Percentiles rank a stretch among this genome's conserved stretches.
Conservation (phyloP, 1,140 invertebrate species). For the Antheraea pernyi region DNA sequence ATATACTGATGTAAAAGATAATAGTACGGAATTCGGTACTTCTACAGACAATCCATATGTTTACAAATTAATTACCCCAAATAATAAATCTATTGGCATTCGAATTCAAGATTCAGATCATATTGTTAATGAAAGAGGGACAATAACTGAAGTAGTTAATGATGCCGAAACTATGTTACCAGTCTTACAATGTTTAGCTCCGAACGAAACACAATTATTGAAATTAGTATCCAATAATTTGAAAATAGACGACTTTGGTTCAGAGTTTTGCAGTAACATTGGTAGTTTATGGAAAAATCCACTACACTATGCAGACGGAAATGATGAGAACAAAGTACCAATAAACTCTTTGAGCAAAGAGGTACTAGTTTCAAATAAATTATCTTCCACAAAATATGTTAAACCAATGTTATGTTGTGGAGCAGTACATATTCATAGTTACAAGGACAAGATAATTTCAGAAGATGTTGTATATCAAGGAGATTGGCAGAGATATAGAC, state of each 20-base stretch:
- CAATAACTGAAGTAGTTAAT: slow-evolving; percentile 11
- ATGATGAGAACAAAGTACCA: slow-evolving; percentile 31
- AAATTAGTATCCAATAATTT: slow-evolving; percentile 28
- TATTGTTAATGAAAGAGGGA: slow-evolving; percentile 31
- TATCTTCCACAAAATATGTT: slow-evolving; percentile 30
- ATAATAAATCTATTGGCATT: slow-evolving; percentile 37
- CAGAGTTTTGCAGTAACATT: slow-evolving; percentile 29
- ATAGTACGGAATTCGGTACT: slow-evolving; percentile 39
- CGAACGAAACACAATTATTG: slow-evolving; percentile 30
- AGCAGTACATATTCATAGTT: slow-evolving; percentile 62
- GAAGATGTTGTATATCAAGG: slow-evolving; percentile 68
- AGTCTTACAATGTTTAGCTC: background rate
- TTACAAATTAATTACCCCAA: slow-evolving; percentile 22
- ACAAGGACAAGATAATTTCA: slow-evolving; percentile 44
- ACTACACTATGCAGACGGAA: slow-evolving; percentile 10
- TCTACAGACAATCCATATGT: slow-evolving; percentile 30
- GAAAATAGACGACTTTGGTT: slow-evolving; percentile 34
- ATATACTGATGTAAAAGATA: slow-evolving; percentile 21
- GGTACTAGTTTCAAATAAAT: slow-evolving; percentile 18
- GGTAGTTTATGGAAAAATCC: slow-evolving; percentile 28
- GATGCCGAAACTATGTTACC: background rate
- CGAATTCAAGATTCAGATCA: slow-evolving; percentile 57
- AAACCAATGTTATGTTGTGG: slow-evolving; percentile 47
- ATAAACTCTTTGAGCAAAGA: slow-evolving; percentile 28
- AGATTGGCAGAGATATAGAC: slow-evolving; percentile 49